Percentiles rank a stretch among this genome's conserved stretches.
phyloP scores from a whole-genome alignment of 2,113 vertebrate species.

The Harpagus bidentatus region DNA sequence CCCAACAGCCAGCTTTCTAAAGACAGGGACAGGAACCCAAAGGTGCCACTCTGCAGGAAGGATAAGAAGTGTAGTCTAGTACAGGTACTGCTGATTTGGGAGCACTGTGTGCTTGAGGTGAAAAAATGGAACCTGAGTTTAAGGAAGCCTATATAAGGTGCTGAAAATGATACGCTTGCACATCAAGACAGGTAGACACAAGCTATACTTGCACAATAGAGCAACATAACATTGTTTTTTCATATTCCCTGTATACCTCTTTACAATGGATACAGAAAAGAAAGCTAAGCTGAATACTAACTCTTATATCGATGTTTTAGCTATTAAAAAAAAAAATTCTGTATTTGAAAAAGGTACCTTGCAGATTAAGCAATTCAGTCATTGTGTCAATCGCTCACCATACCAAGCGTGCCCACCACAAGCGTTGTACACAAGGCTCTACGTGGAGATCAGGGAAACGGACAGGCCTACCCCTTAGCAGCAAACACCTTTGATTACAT shows the following conservation, averaged over 20 bases:
- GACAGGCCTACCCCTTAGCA: neutral
- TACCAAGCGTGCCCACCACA: accelerated
- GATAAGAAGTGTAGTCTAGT: no score
- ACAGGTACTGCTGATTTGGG: neutral
- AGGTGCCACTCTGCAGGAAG: neutral
- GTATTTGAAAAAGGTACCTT: neutral
- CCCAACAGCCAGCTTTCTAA: neutral
- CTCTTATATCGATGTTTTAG: neutral
- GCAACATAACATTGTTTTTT: neutral
- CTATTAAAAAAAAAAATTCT: neutral
- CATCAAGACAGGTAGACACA: accelerated
- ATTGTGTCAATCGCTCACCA: accelerated
- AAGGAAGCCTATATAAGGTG: neutral
- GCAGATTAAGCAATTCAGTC: neutral
- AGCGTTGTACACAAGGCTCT: neutral
- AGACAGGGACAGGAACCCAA: accelerated
- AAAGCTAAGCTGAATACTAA: neutral
- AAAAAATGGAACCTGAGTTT: neutral
- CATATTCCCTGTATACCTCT: neutral
- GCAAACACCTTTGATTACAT: accelerated
- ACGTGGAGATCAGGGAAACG: accelerated
- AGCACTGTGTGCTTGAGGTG: neutral
- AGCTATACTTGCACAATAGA: neutral
- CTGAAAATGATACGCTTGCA: neutral
- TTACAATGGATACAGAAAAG: neutral